Conservation (phyloP, 1,140 invertebrate species). For the Drosophila aff. region DNA sequence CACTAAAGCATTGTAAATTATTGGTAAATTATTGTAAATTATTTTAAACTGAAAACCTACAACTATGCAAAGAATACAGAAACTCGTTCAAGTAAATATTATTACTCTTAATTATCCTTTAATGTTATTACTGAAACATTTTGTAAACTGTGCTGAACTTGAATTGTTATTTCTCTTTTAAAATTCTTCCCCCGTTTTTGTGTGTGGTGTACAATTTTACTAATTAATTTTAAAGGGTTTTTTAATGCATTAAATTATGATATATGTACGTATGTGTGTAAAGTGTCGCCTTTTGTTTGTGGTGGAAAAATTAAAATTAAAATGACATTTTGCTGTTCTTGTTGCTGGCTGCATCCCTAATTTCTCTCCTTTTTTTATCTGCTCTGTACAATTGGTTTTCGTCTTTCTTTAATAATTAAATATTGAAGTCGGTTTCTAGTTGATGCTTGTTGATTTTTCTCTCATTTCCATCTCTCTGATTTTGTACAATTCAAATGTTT, state of each 20-base stretch:
- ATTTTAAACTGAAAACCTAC: constrained; percentile 48
- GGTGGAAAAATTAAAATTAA: constrained; percentile 56
- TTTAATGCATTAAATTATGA: constrained; percentile 67
- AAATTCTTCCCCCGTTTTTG: constrained; percentile 14
- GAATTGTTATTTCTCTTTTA: constrained; percentile 9
- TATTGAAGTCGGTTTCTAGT: constrained; percentile 43
- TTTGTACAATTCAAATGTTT: constrained; percentile 47
- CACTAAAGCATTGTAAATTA: constrained; percentile 68
- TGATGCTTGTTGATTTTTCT: constrained; percentile 3
- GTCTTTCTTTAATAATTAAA: constrained; percentile 42
- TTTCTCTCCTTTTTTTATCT: not conserved
- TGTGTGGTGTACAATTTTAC: constrained; percentile 67
- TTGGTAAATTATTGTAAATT: constrained; percentile 59
- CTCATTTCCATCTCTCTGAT: constrained; percentile 29
- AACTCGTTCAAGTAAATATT: constrained; percentile 11
- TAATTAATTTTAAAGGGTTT: constrained; percentile 71
- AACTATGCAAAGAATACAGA: constrained; percentile 46
- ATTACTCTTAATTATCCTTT: constrained; percentile 10
- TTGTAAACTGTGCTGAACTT: constrained; percentile 27
- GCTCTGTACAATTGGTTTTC: constrained; percentile 32
- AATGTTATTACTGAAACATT: constrained; percentile 25
- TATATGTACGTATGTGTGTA: constrained; percentile 44
- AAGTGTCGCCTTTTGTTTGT: constrained; percentile 40
- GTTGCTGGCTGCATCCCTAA: constrained; percentile 24
- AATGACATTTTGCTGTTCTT: constrained; percentile 80